Conservation (phyloP, 2,888 invertebrate genomes). For the Lycaena phlaeas region DNA sequence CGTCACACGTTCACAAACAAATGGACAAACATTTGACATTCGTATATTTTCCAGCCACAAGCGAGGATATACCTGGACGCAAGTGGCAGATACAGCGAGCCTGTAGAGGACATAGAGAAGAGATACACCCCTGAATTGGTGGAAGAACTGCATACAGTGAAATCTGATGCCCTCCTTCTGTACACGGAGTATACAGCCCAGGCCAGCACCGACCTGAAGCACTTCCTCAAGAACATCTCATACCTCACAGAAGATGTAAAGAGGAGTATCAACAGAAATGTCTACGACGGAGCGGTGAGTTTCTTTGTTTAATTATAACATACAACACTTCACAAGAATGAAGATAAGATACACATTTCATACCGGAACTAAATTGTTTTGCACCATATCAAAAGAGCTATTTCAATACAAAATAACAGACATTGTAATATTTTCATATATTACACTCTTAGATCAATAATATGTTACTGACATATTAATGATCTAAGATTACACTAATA, state of each 20-base stretch:
- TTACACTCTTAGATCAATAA: no score
- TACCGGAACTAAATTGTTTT: no score
- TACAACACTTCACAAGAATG: no score
- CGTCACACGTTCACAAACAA: no score
- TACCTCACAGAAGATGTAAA: conserved; percentile 30
- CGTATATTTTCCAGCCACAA: conserved; percentile 1
- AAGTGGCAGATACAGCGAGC: conserved; percentile 10
- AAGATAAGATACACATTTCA: no score
- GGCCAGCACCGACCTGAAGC: conserved; percentile 37
- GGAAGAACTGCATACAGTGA: conserved; percentile 32
- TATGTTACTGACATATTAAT: no score
- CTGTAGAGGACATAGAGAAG: conserved; percentile 31
- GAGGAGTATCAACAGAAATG: conserved; percentile 18
- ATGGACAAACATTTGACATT: no score
- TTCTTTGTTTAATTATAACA: background rate
- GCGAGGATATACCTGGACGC: conserved; percentile 2
- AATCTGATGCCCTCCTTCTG: conserved; percentile 40
- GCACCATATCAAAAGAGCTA: no score
- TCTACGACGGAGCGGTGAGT: conserved; percentile 31
- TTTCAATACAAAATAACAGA: no score
- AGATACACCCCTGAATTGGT: conserved; percentile 36
- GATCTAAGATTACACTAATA: no score
- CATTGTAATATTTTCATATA: no score
- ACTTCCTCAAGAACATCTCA: conserved; percentile 40
- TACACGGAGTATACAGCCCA: conserved; percentile 48